A percentile compares a stretch with the other conserved stretches of the same genome.
Conservation (phyloP, 2,797 vertebrate genomes). For the Nyctibius grandis region DNA sequence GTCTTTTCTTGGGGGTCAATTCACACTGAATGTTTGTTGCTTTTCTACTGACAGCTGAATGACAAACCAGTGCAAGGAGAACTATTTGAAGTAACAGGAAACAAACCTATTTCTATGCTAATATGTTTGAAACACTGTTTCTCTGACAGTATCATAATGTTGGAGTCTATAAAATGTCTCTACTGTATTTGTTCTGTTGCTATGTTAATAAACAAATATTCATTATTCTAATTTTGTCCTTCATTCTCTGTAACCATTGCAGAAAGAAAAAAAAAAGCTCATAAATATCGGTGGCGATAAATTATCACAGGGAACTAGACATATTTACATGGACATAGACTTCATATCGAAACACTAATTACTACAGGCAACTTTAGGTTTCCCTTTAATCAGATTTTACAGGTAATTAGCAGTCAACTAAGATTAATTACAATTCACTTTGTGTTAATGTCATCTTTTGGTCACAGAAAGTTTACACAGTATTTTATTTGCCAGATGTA, state of each 20-base stretch:
- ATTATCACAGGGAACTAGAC: slow-evolving; percentile 43
- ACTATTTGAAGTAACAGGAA: slow-evolving; percentile 14
- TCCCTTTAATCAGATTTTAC: slow-evolving; percentile 75
- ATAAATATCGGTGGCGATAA: slow-evolving; percentile 31
- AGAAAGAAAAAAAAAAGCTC: slow-evolving; percentile 32
- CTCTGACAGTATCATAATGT: background rate
- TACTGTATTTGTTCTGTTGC: background rate
- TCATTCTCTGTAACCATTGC: slow-evolving; percentile 49
- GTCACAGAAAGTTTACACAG: slow-evolving; percentile 65
- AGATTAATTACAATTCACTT: slow-evolving; percentile 74
- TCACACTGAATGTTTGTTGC: slow-evolving; percentile 4
- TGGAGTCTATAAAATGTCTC: slow-evolving; percentile 37
- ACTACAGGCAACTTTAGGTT: slow-evolving; percentile 71
- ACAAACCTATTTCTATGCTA: slow-evolving; percentile 35
- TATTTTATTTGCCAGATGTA: slow-evolving; percentile 54
- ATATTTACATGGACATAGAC: slow-evolving; percentile 62
- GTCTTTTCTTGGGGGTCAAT: slow-evolving; percentile 27
- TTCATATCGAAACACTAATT: slow-evolving; percentile 67
- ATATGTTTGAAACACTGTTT: slow-evolving; percentile 17
- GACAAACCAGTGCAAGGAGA: slow-evolving; percentile 12
- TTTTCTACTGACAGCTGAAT: slow-evolving; percentile 36
- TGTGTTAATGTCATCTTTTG: slow-evolving; percentile 67
- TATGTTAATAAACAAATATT: slow-evolving; percentile 31
- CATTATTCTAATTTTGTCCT: slow-evolving; percentile 60
- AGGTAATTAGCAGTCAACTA: slow-evolving; percentile 74